These are phyloP conservation scores for Hyperopisus bebe DNA, from an alignment of 2,113 vertebrate genomes.

Conservation along the genomic window DNA sequence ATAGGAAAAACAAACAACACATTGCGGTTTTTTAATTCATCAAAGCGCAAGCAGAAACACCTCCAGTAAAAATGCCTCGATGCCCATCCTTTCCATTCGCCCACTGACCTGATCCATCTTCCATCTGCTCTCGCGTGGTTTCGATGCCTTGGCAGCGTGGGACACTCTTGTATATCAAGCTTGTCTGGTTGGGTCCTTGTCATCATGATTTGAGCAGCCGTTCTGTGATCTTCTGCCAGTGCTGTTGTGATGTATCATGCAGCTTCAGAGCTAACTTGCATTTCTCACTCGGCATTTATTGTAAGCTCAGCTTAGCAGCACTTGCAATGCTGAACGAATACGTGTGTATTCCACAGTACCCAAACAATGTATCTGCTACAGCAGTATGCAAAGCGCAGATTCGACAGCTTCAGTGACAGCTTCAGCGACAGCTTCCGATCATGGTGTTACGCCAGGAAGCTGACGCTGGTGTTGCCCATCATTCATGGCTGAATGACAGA, in stretches of 20 bases:
- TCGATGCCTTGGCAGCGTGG: neutral
- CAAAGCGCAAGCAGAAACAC: neutral
- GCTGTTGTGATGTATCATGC: neutral
- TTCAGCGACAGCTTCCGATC: neutral
- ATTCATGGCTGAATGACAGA: neutral
- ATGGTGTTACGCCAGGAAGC: neutral
- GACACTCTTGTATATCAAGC: neutral
- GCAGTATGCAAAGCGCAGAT: neutral
- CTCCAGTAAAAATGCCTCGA: neutral
- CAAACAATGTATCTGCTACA: neutral
- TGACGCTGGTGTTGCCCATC: neutral
- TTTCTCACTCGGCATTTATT: neutral
- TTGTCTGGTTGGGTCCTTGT: neutral
- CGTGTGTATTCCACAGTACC: too few relatives aligned
- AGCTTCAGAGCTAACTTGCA: neutral
- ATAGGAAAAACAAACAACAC: neutral
- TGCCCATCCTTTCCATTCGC: neutral
- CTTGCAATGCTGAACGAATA: neutral
- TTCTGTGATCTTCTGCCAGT: neutral
- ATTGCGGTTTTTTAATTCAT: neutral
- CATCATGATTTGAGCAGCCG: neutral
- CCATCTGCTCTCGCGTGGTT: neutral
- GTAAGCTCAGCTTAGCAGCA: neutral
- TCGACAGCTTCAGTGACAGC: neutral
- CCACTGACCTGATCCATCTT: neutral